Conservation (phyloP, 2,113 vertebrate species). For the Alligator sinensis region DNA sequence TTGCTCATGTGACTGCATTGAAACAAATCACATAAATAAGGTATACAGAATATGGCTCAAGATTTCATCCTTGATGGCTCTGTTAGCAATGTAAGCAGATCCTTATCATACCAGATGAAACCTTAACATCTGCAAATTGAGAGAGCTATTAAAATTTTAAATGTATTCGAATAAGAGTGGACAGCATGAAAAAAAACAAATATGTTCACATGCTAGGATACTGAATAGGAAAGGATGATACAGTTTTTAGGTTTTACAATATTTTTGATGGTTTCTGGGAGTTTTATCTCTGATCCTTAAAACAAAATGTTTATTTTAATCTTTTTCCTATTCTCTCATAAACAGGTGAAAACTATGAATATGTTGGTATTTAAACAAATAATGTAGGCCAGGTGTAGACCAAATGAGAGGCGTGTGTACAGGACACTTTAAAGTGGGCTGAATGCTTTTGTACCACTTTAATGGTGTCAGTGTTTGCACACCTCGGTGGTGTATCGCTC, state of each 20-base stretch:
- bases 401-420: no score
- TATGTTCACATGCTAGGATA: background rate
- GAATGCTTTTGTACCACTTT: no score
- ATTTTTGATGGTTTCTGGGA: background rate
- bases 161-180: background rate
- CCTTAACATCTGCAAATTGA: background rate
- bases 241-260: background rate
- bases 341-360: background rate
- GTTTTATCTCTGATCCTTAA: background rate
- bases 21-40: background rate
- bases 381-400: background rate
- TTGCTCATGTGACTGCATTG: background rate
- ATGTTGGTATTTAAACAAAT: background rate
- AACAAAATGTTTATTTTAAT: background rate
- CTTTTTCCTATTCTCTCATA: background rate
- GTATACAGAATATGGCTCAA: rapidly evolving
- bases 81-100: background rate
- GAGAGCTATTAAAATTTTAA: background rate
- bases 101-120: background rate
- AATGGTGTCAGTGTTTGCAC: no score
- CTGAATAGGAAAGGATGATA: rapidly evolving
- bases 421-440: no score
- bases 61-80: background rate
- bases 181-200: background rate
- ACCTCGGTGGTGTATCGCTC: no score